Base-by-base conservation (phyloP, 2,888 invertebrate species). In the Subacronicta megacephala region DNA sequence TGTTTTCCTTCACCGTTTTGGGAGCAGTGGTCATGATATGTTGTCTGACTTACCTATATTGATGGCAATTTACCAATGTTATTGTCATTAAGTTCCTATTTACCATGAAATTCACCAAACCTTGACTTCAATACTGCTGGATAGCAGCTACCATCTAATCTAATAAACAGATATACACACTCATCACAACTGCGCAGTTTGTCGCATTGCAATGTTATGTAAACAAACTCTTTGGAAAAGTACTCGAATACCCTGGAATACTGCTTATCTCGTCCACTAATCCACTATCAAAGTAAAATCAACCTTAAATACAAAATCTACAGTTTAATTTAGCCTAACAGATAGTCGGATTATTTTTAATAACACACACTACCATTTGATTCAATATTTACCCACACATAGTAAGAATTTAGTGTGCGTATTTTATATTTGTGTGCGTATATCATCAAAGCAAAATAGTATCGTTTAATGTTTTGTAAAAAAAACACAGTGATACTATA, bases 81-180 rank as follows among this genome's bases (percentile, higher is more conserved):
- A n/a, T n/a, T n/a, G n/a, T n/a, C n/a, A n/a, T n/a, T n/a, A n/a
- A n/a, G n/a, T n/a, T n/a, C 15, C 36, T 16, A 37, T 18, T n/a
- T 6, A 12, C n/a, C 1, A 0, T 17, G 6, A 38, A 7, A 12
- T 18, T 37, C 20, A 44, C 35, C 10, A 26, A 10, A 17, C 45
- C 45, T 51, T 63, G 46, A 40, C 18, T 20, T 37, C 18, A 16
- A 29, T 56, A 60, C 41, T 76, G 20, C 9, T 12, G 7, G 1
- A 23, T 4, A 2, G 77, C 96, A 96, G 96, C 96, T 7, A 29
- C 96, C 96, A 96, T 96, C 96, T 96, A 96, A 96, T 96, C 96
- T 96, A 96, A 96, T 63, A 56, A 41, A 33, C 43, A n/a, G 13
- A 57, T 33, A 33, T 20, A 50, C 33, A 31, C 31, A 2, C n/a